Conservation (phyloP, 2,797 vertebrate species). For the Megalops cyprinoides region DNA sequence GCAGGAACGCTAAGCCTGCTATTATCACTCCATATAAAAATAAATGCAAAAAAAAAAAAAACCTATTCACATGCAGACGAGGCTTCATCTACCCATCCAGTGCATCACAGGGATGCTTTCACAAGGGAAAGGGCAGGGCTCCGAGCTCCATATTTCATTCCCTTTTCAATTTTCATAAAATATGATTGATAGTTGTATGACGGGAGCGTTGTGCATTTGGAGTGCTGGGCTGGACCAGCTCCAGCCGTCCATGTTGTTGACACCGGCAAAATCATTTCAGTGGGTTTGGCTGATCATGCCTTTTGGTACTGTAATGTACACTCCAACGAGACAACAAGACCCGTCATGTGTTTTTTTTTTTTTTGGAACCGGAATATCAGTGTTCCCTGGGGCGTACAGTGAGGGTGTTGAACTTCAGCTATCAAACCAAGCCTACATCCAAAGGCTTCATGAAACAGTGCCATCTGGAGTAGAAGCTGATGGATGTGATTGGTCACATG, state of each 20-base stretch:
- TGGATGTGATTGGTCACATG: conserved; percentile 61
- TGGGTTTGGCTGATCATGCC: conserved; percentile 52
- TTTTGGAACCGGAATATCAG: conserved; percentile 44
- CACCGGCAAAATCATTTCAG: conserved; percentile 53
- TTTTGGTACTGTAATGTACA: background rate
- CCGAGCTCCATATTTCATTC: conserved; percentile 46
- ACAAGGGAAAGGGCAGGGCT: conserved; percentile 37
- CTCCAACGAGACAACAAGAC: background rate
- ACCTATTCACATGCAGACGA: conserved; percentile 21
- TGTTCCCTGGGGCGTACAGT: conserved; percentile 58
- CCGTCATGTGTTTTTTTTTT: background rate
- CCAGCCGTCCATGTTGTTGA: conserved; percentile 62
- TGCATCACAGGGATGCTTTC: conserved; percentile 17
- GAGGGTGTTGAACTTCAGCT: conserved; percentile 53
- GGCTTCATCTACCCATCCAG: conserved; percentile 17
- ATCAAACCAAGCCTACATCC: conserved; percentile 59
- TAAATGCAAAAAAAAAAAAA: conserved; percentile 22
- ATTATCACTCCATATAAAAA: conserved; percentile 46
- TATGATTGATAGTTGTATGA: conserved; percentile 60
- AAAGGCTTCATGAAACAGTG: conserved; percentile 49
- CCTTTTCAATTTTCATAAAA: conserved; percentile 53
- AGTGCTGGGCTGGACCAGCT: conserved; percentile 46
- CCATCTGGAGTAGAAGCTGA: conserved; percentile 71
- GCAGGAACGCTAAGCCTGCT: conserved; percentile 33
- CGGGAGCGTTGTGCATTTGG: conserved; percentile 42